These are phyloP conservation scores for Valencia hispanica DNA, from an alignment of 2,797 vertebrate genomes.

Conservation along the genomic window DNA sequence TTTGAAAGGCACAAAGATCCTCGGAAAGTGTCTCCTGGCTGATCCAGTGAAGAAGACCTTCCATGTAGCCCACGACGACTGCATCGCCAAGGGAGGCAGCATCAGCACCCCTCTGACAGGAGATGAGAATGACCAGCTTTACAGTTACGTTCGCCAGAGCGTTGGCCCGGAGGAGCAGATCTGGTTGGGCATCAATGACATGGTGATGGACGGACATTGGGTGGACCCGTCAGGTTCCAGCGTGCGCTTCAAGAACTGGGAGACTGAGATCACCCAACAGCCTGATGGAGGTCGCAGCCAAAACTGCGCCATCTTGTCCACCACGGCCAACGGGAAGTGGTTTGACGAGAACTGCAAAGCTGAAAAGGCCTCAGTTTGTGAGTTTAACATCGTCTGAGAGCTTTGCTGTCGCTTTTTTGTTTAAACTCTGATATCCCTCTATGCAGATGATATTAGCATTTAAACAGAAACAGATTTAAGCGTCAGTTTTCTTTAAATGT, in stretches of 20 bases:
- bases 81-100: slow-evolving; percentile 89
- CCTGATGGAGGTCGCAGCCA: slow-evolving; percentile 89
- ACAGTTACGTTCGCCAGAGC: slow-evolving; percentile 86
- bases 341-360: slow-evolving; percentile 90
- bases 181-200: slow-evolving; percentile 95
- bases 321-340: slow-evolving; percentile 88
- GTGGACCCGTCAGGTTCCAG: slow-evolving; percentile 84
- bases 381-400: slow-evolving; percentile 92
- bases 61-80: slow-evolving; percentile 89
- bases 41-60: slow-evolving; percentile 84
- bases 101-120: slow-evolving; percentile 84
- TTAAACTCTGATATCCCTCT: background rate
- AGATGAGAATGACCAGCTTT: slow-evolving; percentile 90
- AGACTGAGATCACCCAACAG: slow-evolving; percentile 92
- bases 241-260: slow-evolving; percentile 93
- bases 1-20: slow-evolving; percentile 90
- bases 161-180: slow-evolving; percentile 83
- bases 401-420: background rate
- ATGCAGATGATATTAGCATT: slow-evolving; percentile 2
- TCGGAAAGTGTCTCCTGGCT: slow-evolving; percentile 90
- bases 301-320: slow-evolving; percentile 89
- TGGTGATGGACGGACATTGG: slow-evolving; percentile 88
- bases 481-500: slow-evolving; percentile 15
- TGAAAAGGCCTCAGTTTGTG: slow-evolving; percentile 90
- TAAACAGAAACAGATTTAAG: background rate